Percentiles rank a stretch among this genome's conserved stretches.
These are phyloP conservation scores for Apoderus coryli DNA, from an alignment of 2,888 invertebrate species.

Conservation along the genomic window DNA sequence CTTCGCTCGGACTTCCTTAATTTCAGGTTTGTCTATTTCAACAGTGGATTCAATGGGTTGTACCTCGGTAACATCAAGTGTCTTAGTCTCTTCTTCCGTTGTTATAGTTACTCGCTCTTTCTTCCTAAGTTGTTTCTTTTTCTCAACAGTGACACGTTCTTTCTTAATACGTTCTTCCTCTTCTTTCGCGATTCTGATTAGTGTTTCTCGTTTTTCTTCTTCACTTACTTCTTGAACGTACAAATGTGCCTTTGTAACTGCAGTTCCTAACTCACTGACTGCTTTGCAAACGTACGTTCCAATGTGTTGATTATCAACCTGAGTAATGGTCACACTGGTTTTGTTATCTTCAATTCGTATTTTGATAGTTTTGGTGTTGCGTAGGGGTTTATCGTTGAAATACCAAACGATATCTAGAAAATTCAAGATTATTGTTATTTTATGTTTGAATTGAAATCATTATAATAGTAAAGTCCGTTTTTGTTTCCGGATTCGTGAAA, in stretches of 20 bases:
- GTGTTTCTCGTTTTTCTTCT: slow-evolving; percentile 33
- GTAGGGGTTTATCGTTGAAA: slow-evolving; percentile 64
- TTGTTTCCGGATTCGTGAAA: background rate
- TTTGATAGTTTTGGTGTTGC: slow-evolving; percentile 56
- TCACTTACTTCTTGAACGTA: slow-evolving; percentile 43
- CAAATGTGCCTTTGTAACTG: slow-evolving; percentile 62
- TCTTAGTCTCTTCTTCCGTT: slow-evolving; percentile 34
- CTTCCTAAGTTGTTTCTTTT: slow-evolving; percentile 28
- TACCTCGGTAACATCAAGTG: slow-evolving; percentile 34
- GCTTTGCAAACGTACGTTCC: slow-evolving; percentile 76
- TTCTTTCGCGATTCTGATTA: slow-evolving; percentile 33
- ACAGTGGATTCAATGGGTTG: slow-evolving; percentile 43
- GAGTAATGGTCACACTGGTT: slow-evolving; percentile 54
- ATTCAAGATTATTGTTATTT: slow-evolving; percentile 6
- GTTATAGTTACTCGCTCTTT: slow-evolving; percentile 24
- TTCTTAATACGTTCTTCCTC: slow-evolving; percentile 37
- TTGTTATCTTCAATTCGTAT: slow-evolving; percentile 56
- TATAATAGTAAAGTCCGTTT: slow-evolving; percentile 1
- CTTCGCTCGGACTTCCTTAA: slow-evolving; percentile 35
- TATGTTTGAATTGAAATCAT: too few species aligned
- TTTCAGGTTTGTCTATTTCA: slow-evolving; percentile 35
- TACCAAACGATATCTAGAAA: slow-evolving; percentile 73
- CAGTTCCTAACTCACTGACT: slow-evolving; percentile 71
- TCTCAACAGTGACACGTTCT: slow-evolving; percentile 37
- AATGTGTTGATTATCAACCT: slow-evolving; percentile 47